Conservation (phyloP, 2,888 invertebrate genomes). For the Epinotia bilunana region DNA sequence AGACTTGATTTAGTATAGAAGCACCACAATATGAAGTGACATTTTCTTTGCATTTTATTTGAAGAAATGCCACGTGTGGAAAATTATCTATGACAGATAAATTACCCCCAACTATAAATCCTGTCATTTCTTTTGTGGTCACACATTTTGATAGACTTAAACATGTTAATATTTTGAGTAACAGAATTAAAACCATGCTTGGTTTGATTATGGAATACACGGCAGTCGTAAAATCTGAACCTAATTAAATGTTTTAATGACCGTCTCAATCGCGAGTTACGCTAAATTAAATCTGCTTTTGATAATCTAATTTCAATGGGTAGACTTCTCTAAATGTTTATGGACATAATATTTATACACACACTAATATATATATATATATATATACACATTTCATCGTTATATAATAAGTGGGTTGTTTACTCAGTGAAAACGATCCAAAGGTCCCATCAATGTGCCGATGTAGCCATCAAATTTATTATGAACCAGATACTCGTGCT, state of each 20-base stretch:
- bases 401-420: too few relatives aligned
- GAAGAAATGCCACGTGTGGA: conserved; percentile 11
- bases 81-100: neutral
- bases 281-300: conserved; percentile 2
- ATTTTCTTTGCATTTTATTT: neutral
- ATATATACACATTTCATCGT: too few relatives aligned
- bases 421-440: too few relatives aligned
- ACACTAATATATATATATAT: too few relatives aligned
- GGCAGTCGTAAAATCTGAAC: neutral
- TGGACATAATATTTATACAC: too few relatives aligned
- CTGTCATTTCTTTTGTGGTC: neutral
- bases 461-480: too few relatives aligned
- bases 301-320: neutral
- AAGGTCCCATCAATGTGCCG: too few relatives aligned
- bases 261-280: neutral
- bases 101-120: conserved; percentile 10
- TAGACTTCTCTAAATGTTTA: too few relatives aligned
- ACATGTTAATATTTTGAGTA: conserved; percentile 13
- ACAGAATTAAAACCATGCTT: neutral
- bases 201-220: neutral
- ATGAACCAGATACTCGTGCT: too few relatives aligned
- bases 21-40: neutral
- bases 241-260: conserved; percentile 3
- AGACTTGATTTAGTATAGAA: conserved; percentile 4
- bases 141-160: conserved; percentile 4